Evolutionary conservation across 2,888 invertebrate species (phyloP), one percentile per base, ranked within the genome.

Genomic region (Diarsia mendica): DNA sequence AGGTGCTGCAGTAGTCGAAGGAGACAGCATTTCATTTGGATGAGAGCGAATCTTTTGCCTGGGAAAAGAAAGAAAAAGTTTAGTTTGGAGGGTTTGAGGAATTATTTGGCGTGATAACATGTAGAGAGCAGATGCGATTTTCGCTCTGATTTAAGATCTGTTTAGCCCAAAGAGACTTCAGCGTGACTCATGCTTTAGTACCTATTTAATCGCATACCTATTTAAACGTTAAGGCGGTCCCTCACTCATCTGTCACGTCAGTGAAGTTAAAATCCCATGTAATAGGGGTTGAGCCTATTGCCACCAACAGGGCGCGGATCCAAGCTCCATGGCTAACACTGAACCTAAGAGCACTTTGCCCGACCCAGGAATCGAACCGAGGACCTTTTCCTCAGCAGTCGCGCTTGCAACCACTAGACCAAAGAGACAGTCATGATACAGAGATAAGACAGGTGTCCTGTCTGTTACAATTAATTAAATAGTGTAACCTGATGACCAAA

Each of bases 21-120:
- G 3, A 96, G 90, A 76, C 95, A 96, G 69, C 94, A 94, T 84
- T 96, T 96, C 96, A 96, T 96, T 84, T 96, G 96, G 78, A 96
- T 94, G 87, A 94, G 87, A 0, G 96, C 96, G 90, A 96, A 96
- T 49, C 96, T 91, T 87, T 96, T 96, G 53, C 96, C 96, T 96
- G 92, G 83, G 80, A 79, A 66, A 67, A 70, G 58, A 72, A 46
- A 46, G 0, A 63, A 15, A 33, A 5, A 15, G 18, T 64, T 49
- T 18, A 60, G 4, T 18, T 23, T 13, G 3, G 5, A 0, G 28
- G 15, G n/a, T 69, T 67, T 33, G 13, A 18, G 5, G 5, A 71
- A 51, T 20, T 20, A 15, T 28, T 20, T 23, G 33, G 6, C 68
- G 9, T 39, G 15, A 49, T 20, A 18, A 6, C 18, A 13, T 18